phyloP scores from a whole-genome alignment of 2,113 vertebrate species.

The Tringa solitaria region DNA sequence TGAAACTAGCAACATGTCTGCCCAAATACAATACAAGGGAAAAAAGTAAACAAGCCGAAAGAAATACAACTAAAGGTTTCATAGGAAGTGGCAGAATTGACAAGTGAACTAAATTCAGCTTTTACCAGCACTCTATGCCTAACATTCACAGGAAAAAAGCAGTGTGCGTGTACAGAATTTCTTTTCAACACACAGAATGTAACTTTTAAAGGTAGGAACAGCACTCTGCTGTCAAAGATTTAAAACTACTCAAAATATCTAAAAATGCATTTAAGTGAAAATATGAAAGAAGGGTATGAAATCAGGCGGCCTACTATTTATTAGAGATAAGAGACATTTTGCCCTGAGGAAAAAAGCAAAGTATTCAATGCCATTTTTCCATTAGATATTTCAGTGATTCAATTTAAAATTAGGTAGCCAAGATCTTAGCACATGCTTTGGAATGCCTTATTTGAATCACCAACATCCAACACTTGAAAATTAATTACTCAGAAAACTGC shows the following conservation, averaged over 20 bases:
- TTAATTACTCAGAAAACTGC: conserved; percentile 2
- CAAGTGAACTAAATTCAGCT: neutral
- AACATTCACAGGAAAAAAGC: neutral
- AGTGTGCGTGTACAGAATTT: neutral
- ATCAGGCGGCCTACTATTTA: neutral
- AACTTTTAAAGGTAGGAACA: neutral
- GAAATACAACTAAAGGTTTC: neutral
- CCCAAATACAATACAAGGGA: neutral
- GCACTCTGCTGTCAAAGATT: neutral
- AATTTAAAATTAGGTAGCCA: neutral
- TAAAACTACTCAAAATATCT: conserved; percentile 3
- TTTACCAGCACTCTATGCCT: neutral
- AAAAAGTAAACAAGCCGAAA: neutral
- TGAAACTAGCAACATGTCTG: neutral
- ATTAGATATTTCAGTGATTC: neutral
- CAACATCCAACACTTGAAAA: neutral
- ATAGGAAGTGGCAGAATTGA: neutral
- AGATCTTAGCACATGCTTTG: neutral
- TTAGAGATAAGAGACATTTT: neutral
- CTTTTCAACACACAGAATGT: neutral
- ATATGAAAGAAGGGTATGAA: conserved; percentile 14
- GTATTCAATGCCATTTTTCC: neutral
- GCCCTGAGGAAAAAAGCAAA: neutral
- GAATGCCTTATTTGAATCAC: conserved; percentile 24
- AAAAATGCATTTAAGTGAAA: conserved; percentile 14